Percentiles rank a stretch among this genome's conserved stretches.
These are phyloP conservation scores for Archocentrus centrarchus DNA, from an alignment of 2,113 vertebrate genomes.

Conservation along the genomic window DNA sequence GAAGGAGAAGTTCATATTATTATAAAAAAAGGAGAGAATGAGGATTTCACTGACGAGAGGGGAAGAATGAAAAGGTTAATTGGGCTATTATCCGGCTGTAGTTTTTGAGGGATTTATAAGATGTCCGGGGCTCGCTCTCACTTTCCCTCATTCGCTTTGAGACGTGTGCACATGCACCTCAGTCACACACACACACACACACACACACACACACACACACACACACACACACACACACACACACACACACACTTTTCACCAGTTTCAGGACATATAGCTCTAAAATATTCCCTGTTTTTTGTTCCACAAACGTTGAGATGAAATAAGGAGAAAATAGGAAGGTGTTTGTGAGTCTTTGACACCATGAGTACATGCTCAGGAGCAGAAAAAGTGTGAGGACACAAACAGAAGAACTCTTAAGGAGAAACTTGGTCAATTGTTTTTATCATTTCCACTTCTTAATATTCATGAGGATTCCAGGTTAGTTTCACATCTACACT, in stretches of 20 bases:
- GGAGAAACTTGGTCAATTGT: too few relatives aligned
- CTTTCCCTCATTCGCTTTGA: constrained; percentile 64
- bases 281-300: background rate
- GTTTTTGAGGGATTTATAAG: constrained; percentile 84
- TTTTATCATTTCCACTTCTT: too few relatives aligned
- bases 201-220: background rate
- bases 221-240: background rate
- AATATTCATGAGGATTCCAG: too few relatives aligned
- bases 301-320: background rate
- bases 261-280: background rate
- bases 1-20: constrained; percentile 75
- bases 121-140: constrained; percentile 69
- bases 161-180: constrained; percentile 30
- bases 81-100: constrained; percentile 83
- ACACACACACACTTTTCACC: background rate
- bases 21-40: constrained; percentile 58
- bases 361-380: background rate
- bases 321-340: background rate
- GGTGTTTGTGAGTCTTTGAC: background rate
- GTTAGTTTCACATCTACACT: too few relatives aligned
- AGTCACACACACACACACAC: constrained; percentile 23
- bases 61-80: constrained; percentile 86
- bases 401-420: background rate
- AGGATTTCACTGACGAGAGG: constrained; percentile 78
- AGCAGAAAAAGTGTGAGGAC: too few relatives aligned